Percentiles rank a stretch among this genome's conserved stretches.
These are phyloP conservation scores for Yoshiicerus persimilis DNA, from an alignment of 1,140 invertebrate genomes.

Conservation along the genomic window DNA sequence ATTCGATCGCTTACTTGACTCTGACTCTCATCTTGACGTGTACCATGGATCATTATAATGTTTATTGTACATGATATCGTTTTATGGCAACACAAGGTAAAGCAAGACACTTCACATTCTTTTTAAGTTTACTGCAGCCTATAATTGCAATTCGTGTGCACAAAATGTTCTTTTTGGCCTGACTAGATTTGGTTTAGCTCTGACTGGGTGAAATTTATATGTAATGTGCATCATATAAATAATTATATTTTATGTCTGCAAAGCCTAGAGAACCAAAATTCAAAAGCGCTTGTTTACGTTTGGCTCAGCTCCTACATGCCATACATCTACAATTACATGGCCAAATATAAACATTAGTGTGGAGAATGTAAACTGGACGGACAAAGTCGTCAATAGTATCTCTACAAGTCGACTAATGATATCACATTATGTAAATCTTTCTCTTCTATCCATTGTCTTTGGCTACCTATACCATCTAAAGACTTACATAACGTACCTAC, in stretches of 20 bases:
- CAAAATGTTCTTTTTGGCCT: background rate
- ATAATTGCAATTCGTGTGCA: background rate
- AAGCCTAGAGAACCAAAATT: background rate
- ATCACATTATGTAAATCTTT: background rate
- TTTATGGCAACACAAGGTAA: background rate
- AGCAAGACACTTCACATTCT: background rate
- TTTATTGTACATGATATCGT: background rate
- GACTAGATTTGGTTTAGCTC: background rate
- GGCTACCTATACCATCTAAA: background rate
- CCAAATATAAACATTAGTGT: background rate
- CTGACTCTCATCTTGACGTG: background rate
- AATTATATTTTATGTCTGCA: background rate
- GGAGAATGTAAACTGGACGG: constrained; percentile 14
- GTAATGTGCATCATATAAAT: background rate
- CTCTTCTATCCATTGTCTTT: background rate
- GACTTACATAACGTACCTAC: background rate
- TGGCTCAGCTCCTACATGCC: background rate
- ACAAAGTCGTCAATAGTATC: background rate
- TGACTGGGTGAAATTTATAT: background rate
- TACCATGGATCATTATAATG: background rate
- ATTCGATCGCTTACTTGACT: background rate
- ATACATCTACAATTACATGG: background rate
- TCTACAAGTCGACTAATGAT: background rate
- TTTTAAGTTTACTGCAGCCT: background rate
- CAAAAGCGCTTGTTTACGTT: background rate